Base-by-base conservation (phyloP, 2,797 vertebrate species). In the Cynopterus sphinx region DNA sequence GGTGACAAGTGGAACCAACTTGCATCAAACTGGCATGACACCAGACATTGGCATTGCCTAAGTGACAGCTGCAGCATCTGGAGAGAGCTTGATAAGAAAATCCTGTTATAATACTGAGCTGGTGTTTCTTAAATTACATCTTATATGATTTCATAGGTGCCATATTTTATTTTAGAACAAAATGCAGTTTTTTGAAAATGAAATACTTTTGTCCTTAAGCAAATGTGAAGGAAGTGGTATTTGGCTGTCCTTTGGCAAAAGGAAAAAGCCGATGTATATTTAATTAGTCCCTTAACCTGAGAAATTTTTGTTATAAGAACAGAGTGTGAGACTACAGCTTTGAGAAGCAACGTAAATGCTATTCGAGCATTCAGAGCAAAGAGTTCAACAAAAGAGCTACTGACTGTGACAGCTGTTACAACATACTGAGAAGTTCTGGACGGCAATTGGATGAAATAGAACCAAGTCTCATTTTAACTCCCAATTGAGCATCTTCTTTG, bases 1-100 rank as follows among this genome's bases (percentile, higher is more conserved):
- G 97, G 97, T 98, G 98, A 98, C 98, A 98, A 98, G 98, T 98
- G 98, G 97, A 99, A 98, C 98, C 97, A 98, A 98, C 98, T 98
- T 94, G 90, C 96, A 98, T 98, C 98, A 97, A 97, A 95, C 96
- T 98, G 98, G 98, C 98, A 96, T 68, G 65, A 97, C 96, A 98
- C 97, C 98, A 98, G 97, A 75, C 94, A 68, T 41, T 97, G 98
- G 97, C 97, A 98, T 97, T 98, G 98, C 96, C 98, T 98, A 97
- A 97, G 96, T 98, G 98, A 98, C 98, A 98, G 97, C 95, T 96
- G 90, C 97, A 95, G 97, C 98, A 98, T 98, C 98, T 99, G 98
- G 97, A 88, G 98, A 96, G 92, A 55, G 88, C 6, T 97, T 97
- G 98, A 99, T 98, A 98, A 98, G 98, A 98, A 99, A 98, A 98